Evolutionary conservation across 2,888 invertebrate genomes (phyloP).

Genomic region (Agrotis segetum): DNA sequence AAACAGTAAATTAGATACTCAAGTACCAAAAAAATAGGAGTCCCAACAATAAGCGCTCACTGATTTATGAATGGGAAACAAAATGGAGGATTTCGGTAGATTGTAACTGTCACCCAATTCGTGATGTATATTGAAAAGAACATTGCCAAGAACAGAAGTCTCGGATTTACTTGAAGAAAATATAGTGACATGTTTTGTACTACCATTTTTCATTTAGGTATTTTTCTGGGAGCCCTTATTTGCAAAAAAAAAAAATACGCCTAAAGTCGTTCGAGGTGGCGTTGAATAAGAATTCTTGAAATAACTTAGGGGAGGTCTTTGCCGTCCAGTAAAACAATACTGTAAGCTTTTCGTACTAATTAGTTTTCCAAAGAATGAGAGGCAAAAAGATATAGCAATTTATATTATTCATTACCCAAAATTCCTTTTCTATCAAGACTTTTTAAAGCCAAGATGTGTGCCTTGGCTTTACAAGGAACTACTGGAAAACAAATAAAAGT

Average conservation of each 20-base stretch:
- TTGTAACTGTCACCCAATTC: background rate
- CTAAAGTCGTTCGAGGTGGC: too few relatives aligned
- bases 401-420: too few relatives aligned
- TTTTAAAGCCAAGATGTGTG: too few relatives aligned
- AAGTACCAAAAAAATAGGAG: background rate
- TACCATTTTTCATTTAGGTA: background rate
- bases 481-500: background rate
- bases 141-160: background rate
- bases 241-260: too few relatives aligned
- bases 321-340: too few relatives aligned
- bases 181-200: background rate
- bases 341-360: too few relatives aligned
- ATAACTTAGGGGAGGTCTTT: too few relatives aligned
- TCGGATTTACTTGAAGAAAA: background rate
- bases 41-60: background rate
- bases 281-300: too few relatives aligned
- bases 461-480: background rate
- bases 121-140: conserved; percentile 3
- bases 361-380: too few relatives aligned
- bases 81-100: conserved; percentile 11
- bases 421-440: too few relatives aligned
- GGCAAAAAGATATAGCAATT: too few relatives aligned
- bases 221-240: too few relatives aligned
- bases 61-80: conserved; percentile 21
- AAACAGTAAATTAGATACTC: background rate